Percentiles rank a stretch among this genome's conserved stretches.
Conservation (phyloP, 2,888 invertebrate species). For the Synergus gifuensis region DNA sequence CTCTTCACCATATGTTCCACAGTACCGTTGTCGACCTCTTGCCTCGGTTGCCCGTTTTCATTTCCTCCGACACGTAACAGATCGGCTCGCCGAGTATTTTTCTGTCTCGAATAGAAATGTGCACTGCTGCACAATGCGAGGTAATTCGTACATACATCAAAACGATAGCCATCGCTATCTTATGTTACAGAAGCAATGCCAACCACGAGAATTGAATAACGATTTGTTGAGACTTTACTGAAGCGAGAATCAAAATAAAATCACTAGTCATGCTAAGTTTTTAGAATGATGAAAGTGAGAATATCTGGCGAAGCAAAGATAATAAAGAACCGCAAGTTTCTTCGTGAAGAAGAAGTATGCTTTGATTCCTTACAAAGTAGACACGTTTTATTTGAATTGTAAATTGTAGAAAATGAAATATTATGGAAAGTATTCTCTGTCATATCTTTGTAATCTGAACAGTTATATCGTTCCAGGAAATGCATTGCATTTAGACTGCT, state of each 20-base stretch:
- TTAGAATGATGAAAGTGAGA: neutral
- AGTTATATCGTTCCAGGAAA: conserved; percentile 35
- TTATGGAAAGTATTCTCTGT: conserved; percentile 20
- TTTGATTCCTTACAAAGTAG: conserved; percentile 11
- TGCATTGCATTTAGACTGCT: neutral
- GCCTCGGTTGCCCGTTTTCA: conserved; percentile 37
- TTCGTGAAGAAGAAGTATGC: neutral
- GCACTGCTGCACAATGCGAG: conserved; percentile 3
- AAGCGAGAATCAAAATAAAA: conserved; percentile 22
- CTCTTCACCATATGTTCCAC: conserved; percentile 19
- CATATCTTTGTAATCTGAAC: conserved; percentile 22
- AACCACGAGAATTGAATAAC: conserved; percentile 22
- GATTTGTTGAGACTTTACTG: conserved; percentile 23
- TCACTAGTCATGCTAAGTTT: neutral
- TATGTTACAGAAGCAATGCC: conserved; percentile 15
- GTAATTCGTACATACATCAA: conserved; percentile 34
- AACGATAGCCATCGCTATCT: conserved; percentile 31
- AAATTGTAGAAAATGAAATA: conserved; percentile 35
- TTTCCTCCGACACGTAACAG: conserved; percentile 36
- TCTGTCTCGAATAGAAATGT: conserved; percentile 21
- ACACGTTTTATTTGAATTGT: conserved; percentile 30
- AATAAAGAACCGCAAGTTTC: too few relatives aligned
- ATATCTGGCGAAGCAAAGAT: neutral
- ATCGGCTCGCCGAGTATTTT: conserved; percentile 9
- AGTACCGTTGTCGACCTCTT: conserved; percentile 35